Conservation (phyloP, 2,797 vertebrate species). For the Melanotaenia boesemani region DNA sequence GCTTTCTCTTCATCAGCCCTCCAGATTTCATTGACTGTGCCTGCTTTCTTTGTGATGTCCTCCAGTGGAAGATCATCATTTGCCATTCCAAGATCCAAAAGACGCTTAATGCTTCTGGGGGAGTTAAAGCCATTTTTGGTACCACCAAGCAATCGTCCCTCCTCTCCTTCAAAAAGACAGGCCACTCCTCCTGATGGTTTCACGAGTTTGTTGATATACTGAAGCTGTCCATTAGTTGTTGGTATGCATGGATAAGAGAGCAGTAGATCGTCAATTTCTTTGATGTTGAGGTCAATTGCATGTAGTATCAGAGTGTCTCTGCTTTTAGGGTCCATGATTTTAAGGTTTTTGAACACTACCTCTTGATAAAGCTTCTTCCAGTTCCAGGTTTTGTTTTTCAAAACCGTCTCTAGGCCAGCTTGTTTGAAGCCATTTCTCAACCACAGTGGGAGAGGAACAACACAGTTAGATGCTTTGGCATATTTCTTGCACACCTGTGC, state of each 20-base stretch:
- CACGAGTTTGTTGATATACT: constrained; percentile 82
- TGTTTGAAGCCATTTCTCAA: constrained; percentile 76
- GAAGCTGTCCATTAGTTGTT: constrained; percentile 75
- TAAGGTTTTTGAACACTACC: constrained; percentile 83
- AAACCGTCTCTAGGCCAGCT: constrained; percentile 64
- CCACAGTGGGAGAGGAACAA: constrained; percentile 83
- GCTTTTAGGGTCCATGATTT: constrained; percentile 67
- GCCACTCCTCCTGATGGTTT: constrained; percentile 81
- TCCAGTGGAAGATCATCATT: constrained; percentile 73
- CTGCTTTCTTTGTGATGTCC: constrained; percentile 80
- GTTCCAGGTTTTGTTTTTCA: constrained; percentile 78
- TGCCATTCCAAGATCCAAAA: constrained; percentile 85
- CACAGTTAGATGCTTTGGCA: constrained; percentile 57
- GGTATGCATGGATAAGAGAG: constrained; percentile 83
- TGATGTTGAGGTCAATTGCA: constrained; percentile 82
- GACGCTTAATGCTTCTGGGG: constrained; percentile 73
- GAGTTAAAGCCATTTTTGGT: constrained; percentile 75
- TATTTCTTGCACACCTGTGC: constrained; percentile 78
- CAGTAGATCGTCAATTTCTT: constrained; percentile 77
- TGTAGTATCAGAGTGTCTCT: constrained; percentile 83
- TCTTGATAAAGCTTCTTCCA: constrained; percentile 84
- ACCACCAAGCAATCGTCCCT: constrained; percentile 81
- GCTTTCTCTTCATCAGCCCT: constrained; percentile 65
- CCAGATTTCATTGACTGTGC: constrained; percentile 80
- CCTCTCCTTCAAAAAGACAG: constrained; percentile 80